phyloP scores from a whole-genome alignment of 2,113 vertebrate genomes.

The Pedetes capensis region DNA sequence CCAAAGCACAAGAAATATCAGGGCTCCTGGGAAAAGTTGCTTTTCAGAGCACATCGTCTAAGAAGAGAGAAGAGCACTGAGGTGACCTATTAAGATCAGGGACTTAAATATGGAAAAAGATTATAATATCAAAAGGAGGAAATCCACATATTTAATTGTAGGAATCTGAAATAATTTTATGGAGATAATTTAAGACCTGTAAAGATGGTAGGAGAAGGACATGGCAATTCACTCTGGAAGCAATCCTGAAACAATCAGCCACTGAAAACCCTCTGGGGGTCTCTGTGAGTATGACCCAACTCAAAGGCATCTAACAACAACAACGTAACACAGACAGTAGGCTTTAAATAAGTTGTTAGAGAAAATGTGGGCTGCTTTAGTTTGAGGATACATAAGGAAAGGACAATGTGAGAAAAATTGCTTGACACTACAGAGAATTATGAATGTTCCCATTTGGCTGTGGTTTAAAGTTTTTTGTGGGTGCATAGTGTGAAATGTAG shows the following conservation, averaged over 20 bases:
- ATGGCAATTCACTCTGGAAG: too few species aligned
- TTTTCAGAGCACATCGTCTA: neutral
- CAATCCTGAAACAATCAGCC: too few species aligned
- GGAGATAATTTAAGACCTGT: neutral
- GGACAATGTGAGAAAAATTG: neutral
- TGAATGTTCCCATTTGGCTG: neutral
- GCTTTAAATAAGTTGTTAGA: neutral
- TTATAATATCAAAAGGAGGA: neutral
- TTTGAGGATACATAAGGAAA: neutral
- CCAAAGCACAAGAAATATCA: neutral
- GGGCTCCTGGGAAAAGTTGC: neutral
- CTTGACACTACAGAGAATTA: neutral
- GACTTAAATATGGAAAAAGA: neutral
- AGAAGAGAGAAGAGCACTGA: neutral
- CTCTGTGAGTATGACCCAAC: too few species aligned
- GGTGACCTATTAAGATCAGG: too few species aligned
- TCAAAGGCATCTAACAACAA: too few species aligned
- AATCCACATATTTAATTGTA: neutral
- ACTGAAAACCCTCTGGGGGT: too few species aligned
- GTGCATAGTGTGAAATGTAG: neutral
- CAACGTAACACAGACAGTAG: too few species aligned
- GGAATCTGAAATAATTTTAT: neutral
- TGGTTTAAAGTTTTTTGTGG: neutral
- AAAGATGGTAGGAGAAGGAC: too few species aligned
- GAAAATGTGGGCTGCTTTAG: neutral